Evolutionary conservation across 1,140 invertebrate genomes (phyloP), one percentile per base, ranked within the genome.

Genomic region (Asobara japonica): DNA sequence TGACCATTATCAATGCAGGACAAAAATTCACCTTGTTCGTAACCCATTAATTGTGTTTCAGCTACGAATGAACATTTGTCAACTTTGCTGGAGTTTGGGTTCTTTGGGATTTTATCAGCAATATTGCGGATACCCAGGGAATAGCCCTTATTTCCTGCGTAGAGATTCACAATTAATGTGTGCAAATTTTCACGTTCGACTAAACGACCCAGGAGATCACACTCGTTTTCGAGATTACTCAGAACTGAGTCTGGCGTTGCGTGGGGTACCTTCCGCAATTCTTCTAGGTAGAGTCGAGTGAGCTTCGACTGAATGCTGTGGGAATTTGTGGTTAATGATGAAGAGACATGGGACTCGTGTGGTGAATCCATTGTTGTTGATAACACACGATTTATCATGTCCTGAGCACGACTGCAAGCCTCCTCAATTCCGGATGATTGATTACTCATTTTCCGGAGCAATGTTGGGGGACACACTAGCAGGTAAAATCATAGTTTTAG

Each of bases 101-200:
- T 72, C 51, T 56, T 29, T 64, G 11, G 7, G 71, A 69, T 51
- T 75, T 79, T 81, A 82, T 84, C 22, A 16, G n/a, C n/a, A n/a
- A 81, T 84, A 81, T 83, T 85, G 76, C 92, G 91, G 78, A 96
- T 87, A 83, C 93, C 93, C 83, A 97, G 88, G 76, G 95, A 95
- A 88, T 96, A 97, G 79, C 96, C 96, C 88, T 96, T 96, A 87
- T 96, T 95, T 41, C 93, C 94, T 71, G 95, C 93, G 89, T 97
- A 96, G 76, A 98, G 89, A 89, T 96, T 97, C 72, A 97, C 89
- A 77, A 97, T 93, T 80, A 98, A 89, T 76, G 94, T 96, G 83
- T 96, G 96, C 64, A 97, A 89, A 82, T 92, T 92, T 83, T 97
- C 95, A 81, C 91, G 90, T 82, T 92, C 91, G 77, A 97, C 92